Base-by-base conservation (phyloP, 2,797 vertebrate species). In the Microchirus variegatus region DNA sequence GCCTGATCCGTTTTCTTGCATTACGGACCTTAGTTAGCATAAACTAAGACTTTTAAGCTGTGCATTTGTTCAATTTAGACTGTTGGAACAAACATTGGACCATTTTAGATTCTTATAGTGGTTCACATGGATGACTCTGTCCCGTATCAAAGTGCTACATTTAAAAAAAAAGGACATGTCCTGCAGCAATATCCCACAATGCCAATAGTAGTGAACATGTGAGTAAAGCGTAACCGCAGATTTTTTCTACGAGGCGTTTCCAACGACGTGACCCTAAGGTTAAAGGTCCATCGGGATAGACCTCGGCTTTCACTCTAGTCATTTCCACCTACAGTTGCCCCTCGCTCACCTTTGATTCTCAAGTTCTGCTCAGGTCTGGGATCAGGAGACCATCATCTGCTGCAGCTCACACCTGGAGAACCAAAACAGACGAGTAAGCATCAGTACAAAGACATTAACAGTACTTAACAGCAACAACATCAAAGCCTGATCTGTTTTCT, bases 211-310 rank as follows among this genome's bases (percentile, higher is more conserved):
- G 59, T 17, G 70, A 80, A 69, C 71, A 70, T 6, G 68, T 83
- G 83, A 68, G 85, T 89, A 90, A 90, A 90, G 88, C 87, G 10
- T 82, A 56, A 80, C 87, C 13, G 64, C 87, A 89, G 77, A 26
- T 61, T 83, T 77, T 3, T 9, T 89, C 5, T 89, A 4, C 2
- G 87, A 89, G 87, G 85, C 63, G 70, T 89, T 89, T 89, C 88
- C 84, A 83, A 83, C 75, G 78, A 87, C 77, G 37, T 0, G 26
- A 1, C 48, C 75, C 71, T 78, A 88, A 63, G 2, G 77, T 1
- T 2, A 38, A 70, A 60, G 79, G 19, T 37, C 59, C 1, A 75
- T 80, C 85, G 70, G 80, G 87, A 88, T 59, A 80, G 69, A 54
- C 87, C 87, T 90, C 85, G 69, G 50, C 0, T 2, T 36, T 10